These are phyloP conservation scores for Anthopleura xanthogrammica DNA, from an alignment of 92 coral and sea anemone species.

Conservation along the genomic window DNA sequence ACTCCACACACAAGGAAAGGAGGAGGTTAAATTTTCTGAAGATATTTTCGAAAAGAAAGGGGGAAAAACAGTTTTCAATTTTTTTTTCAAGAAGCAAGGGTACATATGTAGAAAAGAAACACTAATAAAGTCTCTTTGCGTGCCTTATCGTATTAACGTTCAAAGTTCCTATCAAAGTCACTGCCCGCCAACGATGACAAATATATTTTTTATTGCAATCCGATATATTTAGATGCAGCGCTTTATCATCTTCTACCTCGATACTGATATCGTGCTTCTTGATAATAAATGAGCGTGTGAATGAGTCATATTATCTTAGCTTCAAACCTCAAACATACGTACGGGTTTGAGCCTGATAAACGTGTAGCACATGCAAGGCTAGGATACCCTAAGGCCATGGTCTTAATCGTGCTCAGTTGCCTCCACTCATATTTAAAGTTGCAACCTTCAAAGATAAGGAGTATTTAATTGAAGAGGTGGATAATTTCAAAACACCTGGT, in stretches of 20 bases:
- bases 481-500: neutral
- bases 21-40: too few relatives aligned
- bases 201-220: neutral
- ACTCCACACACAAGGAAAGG: too few relatives aligned
- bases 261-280: neutral
- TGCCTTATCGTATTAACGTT: too few relatives aligned
- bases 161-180: neutral
- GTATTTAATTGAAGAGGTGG: neutral
- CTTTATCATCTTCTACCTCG: neutral
- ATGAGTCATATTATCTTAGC: neutral
- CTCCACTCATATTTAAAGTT: neutral
- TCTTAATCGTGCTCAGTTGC: neutral
- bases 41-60: too few relatives aligned
- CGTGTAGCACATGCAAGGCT: neutral
- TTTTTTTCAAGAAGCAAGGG: too few relatives aligned
- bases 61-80: too few relatives aligned
- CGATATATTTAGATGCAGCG: neutral
- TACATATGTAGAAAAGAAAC: too few relatives aligned
- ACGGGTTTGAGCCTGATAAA: neutral
- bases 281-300: neutral
- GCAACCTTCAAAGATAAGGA: neutral
- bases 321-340: neutral
- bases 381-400: neutral
- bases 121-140: too few relatives aligned
- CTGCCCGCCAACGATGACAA: neutral